Percentiles rank a stretch among this genome's conserved stretches.
phyloP scores from a whole-genome alignment of 1,140 invertebrate species.

The Drosophila orena region DNA sequence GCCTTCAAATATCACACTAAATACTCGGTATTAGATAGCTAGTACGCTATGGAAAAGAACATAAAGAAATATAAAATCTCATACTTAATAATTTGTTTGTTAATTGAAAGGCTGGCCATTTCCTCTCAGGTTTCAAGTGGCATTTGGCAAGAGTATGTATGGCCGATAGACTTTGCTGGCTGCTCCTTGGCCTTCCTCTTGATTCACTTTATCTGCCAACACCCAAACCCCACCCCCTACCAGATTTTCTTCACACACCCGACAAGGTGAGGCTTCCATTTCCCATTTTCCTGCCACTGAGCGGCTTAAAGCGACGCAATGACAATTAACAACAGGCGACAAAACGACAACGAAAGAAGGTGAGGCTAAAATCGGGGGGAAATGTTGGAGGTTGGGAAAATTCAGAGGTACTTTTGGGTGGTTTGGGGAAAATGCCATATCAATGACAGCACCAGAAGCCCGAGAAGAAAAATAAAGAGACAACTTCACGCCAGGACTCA shows the following conservation, averaged over 20 bases:
- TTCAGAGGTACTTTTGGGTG: slow-evolving; percentile 1
- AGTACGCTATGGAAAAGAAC: background rate
- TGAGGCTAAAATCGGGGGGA: background rate
- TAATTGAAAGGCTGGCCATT: too few relatives aligned
- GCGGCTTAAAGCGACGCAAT: slow-evolving; percentile 77
- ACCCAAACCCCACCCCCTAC: background rate
- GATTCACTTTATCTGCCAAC: slow-evolving; percentile 5
- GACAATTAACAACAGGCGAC: slow-evolving; percentile 79
- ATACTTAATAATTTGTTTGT: background rate
- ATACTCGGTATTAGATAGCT: too few relatives aligned
- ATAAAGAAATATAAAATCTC: background rate
- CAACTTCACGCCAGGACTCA: slow-evolving; percentile 23
- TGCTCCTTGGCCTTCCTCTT: slow-evolving; percentile 24
- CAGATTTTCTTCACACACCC: background rate
- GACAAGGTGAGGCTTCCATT: slow-evolving; percentile 1
- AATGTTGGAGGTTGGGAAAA: background rate
- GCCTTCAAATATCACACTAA: too few relatives aligned
- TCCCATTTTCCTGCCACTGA: slow-evolving; percentile 38
- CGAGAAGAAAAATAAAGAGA: slow-evolving; percentile 14
- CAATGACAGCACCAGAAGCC: slow-evolving; percentile 60
- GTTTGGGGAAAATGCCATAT: slow-evolving; percentile 47
- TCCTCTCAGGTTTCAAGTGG: background rate
- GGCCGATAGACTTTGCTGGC: slow-evolving; percentile 22
- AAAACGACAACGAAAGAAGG: slow-evolving; percentile 52
- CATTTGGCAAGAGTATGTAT: slow-evolving; percentile 10